Percentiles rank a stretch among this genome's conserved stretches.
These are phyloP conservation scores for Elaphurus davidianus DNA, from an alignment of 2,113 vertebrate species.

Conservation along the genomic window DNA sequence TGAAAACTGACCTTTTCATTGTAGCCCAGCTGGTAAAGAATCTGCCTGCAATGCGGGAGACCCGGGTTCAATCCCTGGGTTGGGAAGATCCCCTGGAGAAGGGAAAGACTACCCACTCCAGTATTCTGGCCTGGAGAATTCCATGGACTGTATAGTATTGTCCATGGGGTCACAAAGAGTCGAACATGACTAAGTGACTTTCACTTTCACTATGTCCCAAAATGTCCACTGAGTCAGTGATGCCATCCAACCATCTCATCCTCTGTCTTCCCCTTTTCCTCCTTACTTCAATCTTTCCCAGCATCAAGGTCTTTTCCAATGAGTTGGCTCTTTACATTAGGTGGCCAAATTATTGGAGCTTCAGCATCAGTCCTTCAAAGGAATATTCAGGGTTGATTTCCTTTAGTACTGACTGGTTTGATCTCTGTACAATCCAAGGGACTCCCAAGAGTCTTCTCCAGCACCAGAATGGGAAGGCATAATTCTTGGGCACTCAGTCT, in stretches of 20 bases:
- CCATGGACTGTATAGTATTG: not conserved
- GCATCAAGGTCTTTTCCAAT: not conserved
- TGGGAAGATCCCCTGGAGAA: not conserved
- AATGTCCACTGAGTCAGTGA: not conserved
- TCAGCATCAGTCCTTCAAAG: not conserved
- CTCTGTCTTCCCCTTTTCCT: not conserved
- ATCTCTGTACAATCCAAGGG: not conserved
- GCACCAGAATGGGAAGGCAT: not conserved
- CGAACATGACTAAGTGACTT: not conserved
- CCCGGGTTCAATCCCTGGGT: not conserved
- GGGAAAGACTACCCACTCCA: not conserved
- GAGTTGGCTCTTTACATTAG: not conserved
- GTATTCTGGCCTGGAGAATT: not conserved
- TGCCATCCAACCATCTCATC: not conserved
- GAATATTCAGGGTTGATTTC: not conserved
- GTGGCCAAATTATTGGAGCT: not conserved
- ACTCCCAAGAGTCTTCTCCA: not conserved
- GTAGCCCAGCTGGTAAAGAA: not conserved
- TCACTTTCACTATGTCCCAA: not conserved
- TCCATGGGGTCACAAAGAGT: not conserved
- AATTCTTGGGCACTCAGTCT: not conserved
- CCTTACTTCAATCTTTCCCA: not conserved
- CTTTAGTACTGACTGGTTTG: not conserved
- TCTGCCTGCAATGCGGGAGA: accelerated
- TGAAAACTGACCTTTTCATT: not conserved